Base-by-base conservation (phyloP, 2,113 vertebrate species). In the Apistogramma diplotaenia region DNA sequence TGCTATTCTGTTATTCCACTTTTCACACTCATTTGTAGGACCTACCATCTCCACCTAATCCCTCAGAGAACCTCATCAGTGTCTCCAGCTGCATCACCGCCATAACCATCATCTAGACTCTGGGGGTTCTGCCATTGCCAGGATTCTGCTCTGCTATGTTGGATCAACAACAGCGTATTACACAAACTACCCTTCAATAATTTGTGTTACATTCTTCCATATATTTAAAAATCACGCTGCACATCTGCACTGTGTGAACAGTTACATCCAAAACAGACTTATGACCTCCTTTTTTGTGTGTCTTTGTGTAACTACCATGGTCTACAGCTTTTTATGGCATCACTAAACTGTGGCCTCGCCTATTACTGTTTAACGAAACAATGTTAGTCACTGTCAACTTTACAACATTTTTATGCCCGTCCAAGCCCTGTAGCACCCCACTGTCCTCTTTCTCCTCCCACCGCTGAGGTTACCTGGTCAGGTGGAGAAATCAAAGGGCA, bases 391-490 rank as follows among this genome's bases (percentile, higher is more conserved):
- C 23, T 43, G 46, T 57, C 56, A 81, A 49, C 43, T 43, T 29
- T 9, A 8, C 16, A 74, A 37, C 6, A 57, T 75, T 80, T 59
- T 55, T 56, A 54, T 2, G 1, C 31, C 70, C 33, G 67, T 61
- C 77, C 79, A 67, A 59, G 62, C 71, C 59, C 31, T 55, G 72
- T 57, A 8, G 72, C 37, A 49, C 71, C 27, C 23, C 18, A 0
- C 37, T 6, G 43, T 62, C 43, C 16, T n/a, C 23, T 72, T 62
- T 79, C 87, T 84, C 90, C 87, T 55, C 92, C 91, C 84, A 82
- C 88, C 61, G 21, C 49, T 35, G 31, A 53, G 13, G 53, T 86
- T 87, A 92, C 87, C 86, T 87, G 82, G n/a, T 59, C n/a, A 84
- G 70, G 37, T 35, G 31, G 60, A n/a, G 8, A 21, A 10, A 33